Base-by-base conservation (phyloP, 2,113 vertebrate genomes). In the Jacana jacana region DNA sequence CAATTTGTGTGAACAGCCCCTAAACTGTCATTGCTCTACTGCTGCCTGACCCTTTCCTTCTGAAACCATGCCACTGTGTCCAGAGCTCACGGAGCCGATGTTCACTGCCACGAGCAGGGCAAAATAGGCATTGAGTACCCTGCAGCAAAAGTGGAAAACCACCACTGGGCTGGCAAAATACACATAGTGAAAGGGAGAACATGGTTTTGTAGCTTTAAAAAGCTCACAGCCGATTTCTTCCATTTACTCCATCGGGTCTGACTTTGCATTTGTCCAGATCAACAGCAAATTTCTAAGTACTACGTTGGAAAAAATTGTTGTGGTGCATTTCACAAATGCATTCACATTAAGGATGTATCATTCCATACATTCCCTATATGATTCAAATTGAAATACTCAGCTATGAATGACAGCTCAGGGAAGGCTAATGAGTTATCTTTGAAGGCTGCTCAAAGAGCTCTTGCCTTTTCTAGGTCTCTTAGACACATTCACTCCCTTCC, bases 31-130 rank as follows among this genome's bases (percentile, higher is more conserved):
- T 17, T 76, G 15, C 27, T 2, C 11, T 57, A 0, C 5, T 65
- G 9, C 13, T 64, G 20, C 5, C 31, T 70, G 4, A 1, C 6
- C 11, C 5, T 72, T 60, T 81, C 19, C 37, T 66, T 86, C 69
- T 52, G 35, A 49, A 33, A 31, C 8, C 24, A 8, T 46, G 35
- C 17, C 2, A 1, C 3, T 40, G 6, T 16, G 11, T 37, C 14
- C 35, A 66, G 40, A 66, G 9, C 2, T 8, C 3, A 0, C 16
- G 16, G 20, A 86, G 10, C 15, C 1, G 0, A 5, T 2, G 0
- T 2, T 49, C 25, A 7, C 13, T 17, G 31, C 19, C 65, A 86
- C 86, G 27, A 63, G 4, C 18, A 46, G 2, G 4, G 37, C 14
- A 72, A 72, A 64, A 76, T 55, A 35, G 7, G 3, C 17, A 44